phyloP scores from a whole-genome alignment of 2,888 invertebrate species.

The Archaeoteleia sp. region DNA sequence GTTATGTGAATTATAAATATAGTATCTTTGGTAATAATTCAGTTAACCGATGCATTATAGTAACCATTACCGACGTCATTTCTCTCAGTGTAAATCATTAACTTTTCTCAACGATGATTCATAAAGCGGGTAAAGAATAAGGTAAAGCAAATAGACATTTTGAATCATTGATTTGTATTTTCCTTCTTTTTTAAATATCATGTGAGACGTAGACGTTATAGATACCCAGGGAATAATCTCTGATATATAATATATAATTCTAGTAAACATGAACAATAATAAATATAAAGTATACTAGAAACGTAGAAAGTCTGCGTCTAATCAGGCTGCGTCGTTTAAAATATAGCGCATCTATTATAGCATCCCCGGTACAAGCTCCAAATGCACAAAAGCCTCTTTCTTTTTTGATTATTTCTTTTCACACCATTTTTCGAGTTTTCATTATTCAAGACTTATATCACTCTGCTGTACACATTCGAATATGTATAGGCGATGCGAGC shows the following conservation, averaged over 20 bases:
- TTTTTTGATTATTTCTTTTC: slow-evolving; percentile 43
- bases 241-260: slow-evolving; percentile 71
- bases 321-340: slow-evolving; percentile 72
- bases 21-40: no score
- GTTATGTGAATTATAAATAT: no score
- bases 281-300: slow-evolving; percentile 74
- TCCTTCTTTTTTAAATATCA: slow-evolving; percentile 43
- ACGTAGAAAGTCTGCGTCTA: slow-evolving; percentile 72
- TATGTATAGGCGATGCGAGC: slow-evolving; percentile 31
- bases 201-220: slow-evolving; percentile 67
- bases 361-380: slow-evolving; percentile 66
- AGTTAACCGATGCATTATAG: no score
- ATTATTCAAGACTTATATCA: slow-evolving; percentile 44
- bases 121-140: no score
- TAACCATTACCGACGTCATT: no score
- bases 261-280: slow-evolving; percentile 75
- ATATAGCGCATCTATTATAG: slow-evolving; percentile 69
- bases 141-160: no score
- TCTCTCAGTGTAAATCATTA: no score
- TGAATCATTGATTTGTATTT: no score
- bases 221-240: slow-evolving; percentile 73
- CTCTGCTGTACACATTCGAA: slow-evolving; percentile 49
- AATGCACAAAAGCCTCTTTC: slow-evolving; percentile 56
- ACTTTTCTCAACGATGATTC: no score
- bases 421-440: slow-evolving; percentile 36